A percentile compares a stretch with the other conserved stretches of the same genome.
Evolutionary conservation across 2,797 vertebrate genomes (phyloP).

Genomic region (Gymnocypris eckloni): DNA sequence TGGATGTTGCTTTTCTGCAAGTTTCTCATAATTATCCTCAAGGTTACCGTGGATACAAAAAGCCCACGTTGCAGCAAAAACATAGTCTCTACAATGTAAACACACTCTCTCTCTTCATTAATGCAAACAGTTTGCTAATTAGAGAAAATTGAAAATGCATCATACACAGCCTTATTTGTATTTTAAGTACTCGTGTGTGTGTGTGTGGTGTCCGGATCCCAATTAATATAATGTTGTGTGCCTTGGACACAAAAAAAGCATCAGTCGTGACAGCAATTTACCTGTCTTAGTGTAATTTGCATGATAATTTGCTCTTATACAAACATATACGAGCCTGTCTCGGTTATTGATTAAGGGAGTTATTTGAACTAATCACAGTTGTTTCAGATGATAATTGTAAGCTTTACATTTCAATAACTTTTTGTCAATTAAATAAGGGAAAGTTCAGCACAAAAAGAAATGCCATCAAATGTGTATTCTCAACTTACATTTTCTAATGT

Average conservation of each 20-base stretch:
- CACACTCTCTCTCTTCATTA: slow-evolving; percentile 32
- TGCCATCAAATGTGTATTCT: neutral
- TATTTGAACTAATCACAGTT: neutral
- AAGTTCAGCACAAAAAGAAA: neutral
- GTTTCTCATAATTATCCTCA: slow-evolving; percentile 48
- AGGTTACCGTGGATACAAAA: slow-evolving; percentile 38
- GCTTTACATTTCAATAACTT: neutral
- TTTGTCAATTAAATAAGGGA: neutral
- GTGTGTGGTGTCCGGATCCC: neutral
- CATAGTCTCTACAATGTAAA: slow-evolving; percentile 35
- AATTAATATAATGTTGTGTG: slow-evolving; percentile 2
- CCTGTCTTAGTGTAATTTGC: neutral
- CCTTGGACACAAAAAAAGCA: slow-evolving; percentile 1
- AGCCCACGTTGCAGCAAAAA: slow-evolving; percentile 29
- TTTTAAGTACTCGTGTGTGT: neutral
- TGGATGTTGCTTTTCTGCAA: slow-evolving; percentile 40
- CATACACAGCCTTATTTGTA: neutral
- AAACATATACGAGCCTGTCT: neutral
- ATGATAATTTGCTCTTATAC: neutral
- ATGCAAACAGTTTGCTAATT: slow-evolving; percentile 34
- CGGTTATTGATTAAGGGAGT: neutral
- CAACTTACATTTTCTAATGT: neutral
- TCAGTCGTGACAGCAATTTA: neutral
- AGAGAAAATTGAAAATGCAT: slow-evolving; percentile 14
- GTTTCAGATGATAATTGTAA: neutral